Percentiles rank a stretch among this genome's conserved stretches.
Conservation (phyloP, 2,888 invertebrate genomes). For the Heteromurus nitidus region DNA sequence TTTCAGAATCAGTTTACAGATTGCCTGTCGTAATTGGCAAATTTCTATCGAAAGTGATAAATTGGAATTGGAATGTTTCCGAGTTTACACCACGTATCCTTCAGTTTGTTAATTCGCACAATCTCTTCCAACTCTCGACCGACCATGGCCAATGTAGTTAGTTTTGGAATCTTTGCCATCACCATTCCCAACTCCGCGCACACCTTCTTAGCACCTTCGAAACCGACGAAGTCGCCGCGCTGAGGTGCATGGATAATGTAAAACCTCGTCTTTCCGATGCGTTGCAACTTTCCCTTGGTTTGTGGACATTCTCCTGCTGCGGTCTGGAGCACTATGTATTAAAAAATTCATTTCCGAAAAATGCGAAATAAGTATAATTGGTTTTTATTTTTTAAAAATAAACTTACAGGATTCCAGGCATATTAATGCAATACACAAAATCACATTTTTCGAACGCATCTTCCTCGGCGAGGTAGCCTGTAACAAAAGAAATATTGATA, state of each 20-base stretch:
- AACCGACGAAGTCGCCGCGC: background rate
- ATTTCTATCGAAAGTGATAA: background rate
- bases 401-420: background rate
- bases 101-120: background rate
- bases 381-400: background rate
- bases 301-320: background rate
- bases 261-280: background rate
- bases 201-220: background rate
- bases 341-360: background rate
- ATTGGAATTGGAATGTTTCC: background rate
- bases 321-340: background rate
- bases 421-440: background rate
- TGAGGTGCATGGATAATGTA: background rate
- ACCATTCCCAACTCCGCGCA: slow-evolving; percentile 8
- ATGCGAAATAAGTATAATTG: background rate
- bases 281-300: background rate
- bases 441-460: background rate
- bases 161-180: slow-evolving; percentile 5
- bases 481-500: too few species aligned
- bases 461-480: background rate
- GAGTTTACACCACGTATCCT: slow-evolving; percentile 37
- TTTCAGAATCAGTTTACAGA: background rate
- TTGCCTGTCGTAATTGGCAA: too few species aligned
- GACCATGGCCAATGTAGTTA: background rate
- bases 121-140: slow-evolving; percentile 5